Evolutionary conservation across 2,797 vertebrate species (phyloP).

Genomic region (Acanthopagrus latus): DNA sequence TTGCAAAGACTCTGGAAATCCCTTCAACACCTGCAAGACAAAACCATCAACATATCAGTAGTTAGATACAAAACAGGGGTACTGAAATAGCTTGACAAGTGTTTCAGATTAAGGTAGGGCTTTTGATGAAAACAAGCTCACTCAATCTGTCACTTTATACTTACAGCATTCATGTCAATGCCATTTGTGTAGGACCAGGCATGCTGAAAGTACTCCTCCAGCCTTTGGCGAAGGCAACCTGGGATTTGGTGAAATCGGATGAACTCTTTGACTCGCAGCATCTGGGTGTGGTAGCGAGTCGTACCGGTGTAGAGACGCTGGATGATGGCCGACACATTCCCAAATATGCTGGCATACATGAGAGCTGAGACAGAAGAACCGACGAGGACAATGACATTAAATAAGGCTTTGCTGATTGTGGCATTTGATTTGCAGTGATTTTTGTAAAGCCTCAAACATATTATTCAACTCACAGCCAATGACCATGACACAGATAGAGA

Average conservation of each 20-base stretch:
- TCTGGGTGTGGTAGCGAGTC: conserved; percentile 96
- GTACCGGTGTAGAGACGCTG: conserved; percentile 96
- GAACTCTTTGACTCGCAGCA: conserved; percentile 97
- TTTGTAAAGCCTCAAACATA: not conserved
- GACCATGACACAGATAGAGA: conserved; percentile 99
- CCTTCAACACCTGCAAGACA: conserved; percentile 91
- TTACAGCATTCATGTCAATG: conserved; percentile 97
- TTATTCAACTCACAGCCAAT: conserved; percentile 94
- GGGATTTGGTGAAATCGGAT: conserved; percentile 99
- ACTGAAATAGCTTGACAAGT: not conserved
- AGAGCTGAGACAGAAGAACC: conserved; percentile 84
- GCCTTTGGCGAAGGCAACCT: conserved; percentile 90
- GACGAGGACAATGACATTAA: conserved; percentile 1
- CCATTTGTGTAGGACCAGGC: conserved; percentile 99
- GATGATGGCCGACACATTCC: conserved; percentile 98
- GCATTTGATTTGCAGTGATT: conserved; percentile 3
- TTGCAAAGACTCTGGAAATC: conserved; percentile 96
- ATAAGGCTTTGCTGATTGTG: not conserved
- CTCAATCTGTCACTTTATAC: conserved; percentile 45
- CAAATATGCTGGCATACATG: conserved; percentile 99
- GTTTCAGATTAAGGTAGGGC: not conserved
- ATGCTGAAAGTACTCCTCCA: conserved; percentile 98
- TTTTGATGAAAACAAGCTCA: not conserved
- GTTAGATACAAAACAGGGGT: not conserved
- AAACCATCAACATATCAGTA: not conserved